Evolutionary conservation across 2,113 vertebrate species (phyloP), one percentile per base, ranked within the genome.

Genomic region (Planiliza haematocheilus): DNA sequence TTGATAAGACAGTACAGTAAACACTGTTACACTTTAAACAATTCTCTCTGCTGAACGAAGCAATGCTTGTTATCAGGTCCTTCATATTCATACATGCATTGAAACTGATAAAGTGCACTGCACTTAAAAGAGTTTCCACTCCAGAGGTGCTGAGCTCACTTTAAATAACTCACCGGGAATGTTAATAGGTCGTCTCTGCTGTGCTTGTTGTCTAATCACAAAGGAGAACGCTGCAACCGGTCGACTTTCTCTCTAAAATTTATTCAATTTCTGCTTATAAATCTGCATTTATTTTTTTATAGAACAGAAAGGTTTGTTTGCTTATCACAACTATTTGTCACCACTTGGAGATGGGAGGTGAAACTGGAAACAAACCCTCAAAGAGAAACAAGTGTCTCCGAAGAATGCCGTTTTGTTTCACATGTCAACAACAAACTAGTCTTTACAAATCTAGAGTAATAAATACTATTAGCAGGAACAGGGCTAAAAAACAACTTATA

Each of bases 391-490:
- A 79, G 83, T 52, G 79, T 81, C 76, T 87, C 74, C 52, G 72
- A 85, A 91, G 80, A 90, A 82, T 72, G 85, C 60, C 64, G 18
- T 82, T 77, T 88, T 57, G 82, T 88, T 83, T 86, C 68, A 92
- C 88, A 86, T 89, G 76, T 80, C 79, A 79, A 84, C 78, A 81
- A 86, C 89, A 90, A 84, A 87, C 69, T 63, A 72, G 66, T 86
- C 68, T 91, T 89, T 79, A 88, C 86, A 87, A 88, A 88, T 79
- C 70, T 79, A 88, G 77, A 91, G 76, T 85, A 92, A 94, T 94
- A 94, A 94, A 94, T 94, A 94, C 86, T 91, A 89, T 89, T 20
- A 76, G 74, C 89, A 89, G 71, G 77, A 89, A 80, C 74, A 77
- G 75, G 49, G 71, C 60, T 83, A 70, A 76, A 87, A 78, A 79